Evolutionary conservation across 2,888 invertebrate species (phyloP), one percentile per base, ranked within the genome.

Genomic region (Ectemnius lituratus): DNA sequence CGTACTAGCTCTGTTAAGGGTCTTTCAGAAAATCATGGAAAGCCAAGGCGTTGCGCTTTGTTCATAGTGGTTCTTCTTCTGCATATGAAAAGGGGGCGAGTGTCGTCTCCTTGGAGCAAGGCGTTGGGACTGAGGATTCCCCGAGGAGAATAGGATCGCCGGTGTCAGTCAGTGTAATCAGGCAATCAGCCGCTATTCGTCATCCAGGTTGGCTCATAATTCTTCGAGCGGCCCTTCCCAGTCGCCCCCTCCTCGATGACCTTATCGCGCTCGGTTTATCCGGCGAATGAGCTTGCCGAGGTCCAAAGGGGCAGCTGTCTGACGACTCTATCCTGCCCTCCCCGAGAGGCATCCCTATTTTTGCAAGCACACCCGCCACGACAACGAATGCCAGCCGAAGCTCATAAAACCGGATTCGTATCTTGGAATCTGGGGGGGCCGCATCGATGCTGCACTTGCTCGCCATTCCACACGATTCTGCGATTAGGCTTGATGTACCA

Each of bases 401-500:
- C 79, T 78, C 80, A 73, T 79, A 85, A 85, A 37, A 85, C 85
- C 84, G 84, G 84, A 85, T 82, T 80, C 76, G 75, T 85, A 84
- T 85, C 84, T 84, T 79, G 79, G 76, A 82, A 85, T 84, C 84
- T 83, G 76, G 70, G 71, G 76, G 83, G 80, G 78, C 78, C 79
- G 75, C 75, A 52, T 73, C 70, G 61, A 68, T 47, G 71, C 70
- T 67, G 68, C 67, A 58, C 65, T 61, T 52, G 18, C 57, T 23
- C 64, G 58, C 23, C 27, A 20, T 28, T 49, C 16, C 20, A 23
- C 62, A 62, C 62, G 62, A 37, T 37, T 37, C 11, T 37, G 8
- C 11, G 37, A 37, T 37, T 37, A 37, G 37, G 37, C 8, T 37
- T 6, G 8, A 37, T 37, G 3, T 37, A 11, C 8, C 37, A 37